Conservation (phyloP, 2,797 vertebrate genomes). For the Tinamus major region DNA sequence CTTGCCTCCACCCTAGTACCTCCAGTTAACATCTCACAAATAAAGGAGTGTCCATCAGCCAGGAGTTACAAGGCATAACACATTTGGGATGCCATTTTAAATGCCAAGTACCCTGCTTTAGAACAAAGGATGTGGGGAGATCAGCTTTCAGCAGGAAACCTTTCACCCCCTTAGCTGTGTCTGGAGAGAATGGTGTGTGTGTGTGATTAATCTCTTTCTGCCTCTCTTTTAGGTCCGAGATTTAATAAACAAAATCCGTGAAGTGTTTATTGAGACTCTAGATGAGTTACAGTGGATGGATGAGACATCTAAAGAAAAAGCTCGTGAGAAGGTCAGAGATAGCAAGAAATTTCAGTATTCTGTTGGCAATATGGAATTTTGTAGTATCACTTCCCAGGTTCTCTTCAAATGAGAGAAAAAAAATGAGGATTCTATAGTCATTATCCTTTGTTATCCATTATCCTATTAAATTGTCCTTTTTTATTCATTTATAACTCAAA, state of each 20-base stretch:
- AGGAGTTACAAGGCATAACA: background rate
- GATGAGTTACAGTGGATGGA: slow-evolving; percentile 98
- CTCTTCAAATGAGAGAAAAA: background rate
- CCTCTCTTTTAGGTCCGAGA: slow-evolving; percentile 86
- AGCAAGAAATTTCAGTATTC: background rate
- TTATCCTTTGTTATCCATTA: background rate
- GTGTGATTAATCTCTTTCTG: background rate
- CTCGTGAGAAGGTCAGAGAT: slow-evolving; percentile 89
- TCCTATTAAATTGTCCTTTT: background rate
- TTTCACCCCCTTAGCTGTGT: background rate
- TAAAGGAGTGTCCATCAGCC: background rate
- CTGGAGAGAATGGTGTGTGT: background rate
- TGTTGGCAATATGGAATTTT: background rate
- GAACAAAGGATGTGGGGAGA: background rate
- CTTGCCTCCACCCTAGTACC: background rate
- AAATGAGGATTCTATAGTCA: background rate
- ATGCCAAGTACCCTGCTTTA: background rate
- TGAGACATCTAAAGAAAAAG: slow-evolving; percentile 88
- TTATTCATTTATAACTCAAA: background rate
- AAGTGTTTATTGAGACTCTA: slow-evolving; percentile 91
- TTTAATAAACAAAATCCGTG: slow-evolving; percentile 90
- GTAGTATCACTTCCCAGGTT: background rate
- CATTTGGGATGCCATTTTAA: background rate
- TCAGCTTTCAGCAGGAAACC: background rate
- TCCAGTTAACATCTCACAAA: background rate